Base-by-base conservation (phyloP, 2,113 vertebrate species). In the Ophiodon elongatus region DNA sequence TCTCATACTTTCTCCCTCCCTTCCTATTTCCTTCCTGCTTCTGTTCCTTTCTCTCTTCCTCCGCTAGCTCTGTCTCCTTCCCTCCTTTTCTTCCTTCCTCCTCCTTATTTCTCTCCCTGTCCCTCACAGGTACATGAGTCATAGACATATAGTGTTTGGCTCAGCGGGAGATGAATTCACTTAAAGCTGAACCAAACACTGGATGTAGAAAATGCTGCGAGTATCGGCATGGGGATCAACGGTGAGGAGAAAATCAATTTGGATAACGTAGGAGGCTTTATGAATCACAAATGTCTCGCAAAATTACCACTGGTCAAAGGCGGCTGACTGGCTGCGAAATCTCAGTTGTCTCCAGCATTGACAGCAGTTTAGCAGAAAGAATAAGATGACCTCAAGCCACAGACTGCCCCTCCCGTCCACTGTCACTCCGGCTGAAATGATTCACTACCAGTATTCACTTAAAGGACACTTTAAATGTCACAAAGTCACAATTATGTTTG, bases 161-260 rank as follows among this genome's bases (percentile, higher is more conserved):
- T 71, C 62, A 11, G 4, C 0, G 23, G 62, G 52, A 65, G 80
- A 56, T 73, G 72, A 65, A 62, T 85, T 73, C 84, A 68, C 33
- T 85, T 85, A 65, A 78, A 77, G 54, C 25, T 41, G 54, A 80
- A 64, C 66, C 70, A 80, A 76, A 76, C 45, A 54, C 57, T 73
- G 35, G 63, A 66, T 68, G 64, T 1, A 72, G 74, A 91, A 68
- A 65, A 76, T 13, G 31, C 50, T 79, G 72, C 52, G 17, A 29
- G 47, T 73, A 68, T 84, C 74, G 27, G 57, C 72, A 31, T 0
- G 62, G n/a, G 31, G 65, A 82, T 85, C 77, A 74, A 17, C 47
- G 1, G 54, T 76, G 56, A 77, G 80, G 83, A 76, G 62, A 74
- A 88, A 91, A 89, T 83, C 83, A 73, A 87, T 84, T 67, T 68